Percentiles rank a stretch among this genome's conserved stretches.
phyloP scores from a whole-genome alignment of 2,888 invertebrate genomes.

The Subacronicta megacephala region DNA sequence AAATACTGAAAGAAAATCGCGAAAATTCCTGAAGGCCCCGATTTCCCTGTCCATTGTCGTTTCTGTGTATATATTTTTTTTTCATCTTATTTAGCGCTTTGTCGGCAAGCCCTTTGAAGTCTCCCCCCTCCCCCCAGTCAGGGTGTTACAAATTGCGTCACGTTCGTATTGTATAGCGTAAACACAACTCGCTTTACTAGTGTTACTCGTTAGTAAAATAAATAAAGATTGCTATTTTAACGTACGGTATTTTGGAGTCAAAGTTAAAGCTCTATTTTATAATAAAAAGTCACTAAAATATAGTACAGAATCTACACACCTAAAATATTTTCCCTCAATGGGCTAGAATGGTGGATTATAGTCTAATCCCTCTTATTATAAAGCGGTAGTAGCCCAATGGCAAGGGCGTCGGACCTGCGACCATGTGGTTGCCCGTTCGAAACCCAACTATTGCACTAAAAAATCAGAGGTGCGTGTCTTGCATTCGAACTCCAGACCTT shows the following conservation, averaged over 20 bases:
- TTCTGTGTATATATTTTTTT: slow-evolving; percentile 74
- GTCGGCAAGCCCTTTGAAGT: slow-evolving; percentile 88
- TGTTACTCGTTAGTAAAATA: slow-evolving; percentile 61
- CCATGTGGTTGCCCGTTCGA: too few species aligned
- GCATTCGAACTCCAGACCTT: too few species aligned
- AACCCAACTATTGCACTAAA: too few species aligned
- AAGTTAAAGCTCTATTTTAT: slow-evolving; percentile 17
- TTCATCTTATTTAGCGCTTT: slow-evolving; percentile 89
- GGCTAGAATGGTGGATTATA: too few species aligned
- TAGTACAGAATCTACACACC: too few species aligned
- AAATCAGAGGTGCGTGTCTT: too few species aligned
- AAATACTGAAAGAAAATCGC: slow-evolving; percentile 76
- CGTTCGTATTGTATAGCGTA: slow-evolving; percentile 80
- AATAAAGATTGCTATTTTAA: slow-evolving; percentile 39
- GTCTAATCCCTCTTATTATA: too few species aligned
- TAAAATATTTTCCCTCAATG: too few species aligned
- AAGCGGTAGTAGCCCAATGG: too few species aligned
- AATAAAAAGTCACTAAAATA: too few species aligned
- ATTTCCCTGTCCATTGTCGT: slow-evolving; percentile 87
- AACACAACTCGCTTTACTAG: slow-evolving; percentile 77
- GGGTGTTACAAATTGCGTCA: slow-evolving; percentile 88
- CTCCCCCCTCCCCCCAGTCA: slow-evolving; percentile 65
- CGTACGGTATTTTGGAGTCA: slow-evolving; percentile 32
- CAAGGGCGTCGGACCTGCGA: too few species aligned
- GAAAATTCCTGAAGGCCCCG: slow-evolving; percentile 80